phyloP scores from a whole-genome alignment of 2,888 invertebrate species.

The Brachyptera risi region DNA sequence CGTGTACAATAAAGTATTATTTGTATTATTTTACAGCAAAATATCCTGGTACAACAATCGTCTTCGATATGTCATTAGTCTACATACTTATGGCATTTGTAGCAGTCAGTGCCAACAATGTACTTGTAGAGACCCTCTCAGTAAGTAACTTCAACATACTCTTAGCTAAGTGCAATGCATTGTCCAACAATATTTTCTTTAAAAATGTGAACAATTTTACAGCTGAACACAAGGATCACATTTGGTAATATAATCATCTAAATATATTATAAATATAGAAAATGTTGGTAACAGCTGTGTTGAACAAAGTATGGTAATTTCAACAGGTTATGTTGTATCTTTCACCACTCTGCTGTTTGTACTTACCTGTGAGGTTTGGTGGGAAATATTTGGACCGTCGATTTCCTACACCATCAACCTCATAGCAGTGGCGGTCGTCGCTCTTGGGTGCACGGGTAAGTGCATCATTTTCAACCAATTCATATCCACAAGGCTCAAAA shows the following conservation, averaged over 20 bases:
- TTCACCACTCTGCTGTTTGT: constrained; percentile 78
- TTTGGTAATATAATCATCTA: constrained; percentile 62
- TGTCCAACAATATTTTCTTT: too few species aligned
- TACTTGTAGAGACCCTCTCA: constrained; percentile 75
- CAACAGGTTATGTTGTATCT: constrained; percentile 72
- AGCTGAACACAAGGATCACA: constrained; percentile 72
- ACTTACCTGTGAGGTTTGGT: constrained; percentile 80
- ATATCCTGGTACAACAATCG: constrained; percentile 79
- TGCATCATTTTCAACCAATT: too few species aligned
- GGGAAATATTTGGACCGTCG: constrained; percentile 73
- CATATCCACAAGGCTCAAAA: too few species aligned
- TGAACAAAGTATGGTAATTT: not conserved
- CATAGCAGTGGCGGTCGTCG: constrained; percentile 78
- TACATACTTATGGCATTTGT: constrained; percentile 87
- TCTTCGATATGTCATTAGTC: constrained; percentile 89
- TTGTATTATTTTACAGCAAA: constrained; percentile 84
- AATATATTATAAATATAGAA: not conserved
- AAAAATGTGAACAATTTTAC: too few species aligned
- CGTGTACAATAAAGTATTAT: too few species aligned
- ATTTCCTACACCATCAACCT: constrained; percentile 80
- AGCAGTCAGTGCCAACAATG: constrained; percentile 80
- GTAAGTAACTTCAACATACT: too few species aligned
- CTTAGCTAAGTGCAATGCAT: too few species aligned
- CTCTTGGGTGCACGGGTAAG: constrained; percentile 78
- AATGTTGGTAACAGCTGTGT: not conserved